Conservation (phyloP, 2,888 invertebrate species). For the Myathropa florea region DNA sequence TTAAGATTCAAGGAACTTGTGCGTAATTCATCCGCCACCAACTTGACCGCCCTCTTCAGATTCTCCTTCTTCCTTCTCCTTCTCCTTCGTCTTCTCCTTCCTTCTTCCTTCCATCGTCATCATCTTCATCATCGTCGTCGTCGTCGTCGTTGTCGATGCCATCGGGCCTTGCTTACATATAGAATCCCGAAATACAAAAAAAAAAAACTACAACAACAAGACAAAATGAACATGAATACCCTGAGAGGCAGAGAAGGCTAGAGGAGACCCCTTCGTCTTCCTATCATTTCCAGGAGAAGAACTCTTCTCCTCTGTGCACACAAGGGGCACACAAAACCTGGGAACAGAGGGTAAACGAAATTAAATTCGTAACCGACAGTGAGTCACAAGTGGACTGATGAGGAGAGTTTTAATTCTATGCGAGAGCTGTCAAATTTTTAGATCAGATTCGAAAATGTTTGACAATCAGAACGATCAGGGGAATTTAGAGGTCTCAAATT, state of each 20-base stretch:
- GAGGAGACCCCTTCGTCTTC: slow-evolving; percentile 7
- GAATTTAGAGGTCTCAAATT: too few relatives aligned
- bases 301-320: not conserved
- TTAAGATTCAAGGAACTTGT: slow-evolving; percentile 71
- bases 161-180: not conserved
- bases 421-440: not conserved
- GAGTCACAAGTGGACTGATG: not conserved
- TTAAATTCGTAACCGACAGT: slow-evolving; percentile 33
- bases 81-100: too few relatives aligned
- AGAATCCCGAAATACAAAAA: not conserved
- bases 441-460: too few relatives aligned
- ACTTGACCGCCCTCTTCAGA: slow-evolving; percentile 60
- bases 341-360: slow-evolving; percentile 10
- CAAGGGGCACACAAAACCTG: not conserved
- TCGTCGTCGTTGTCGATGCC: not conserved
- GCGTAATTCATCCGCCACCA: slow-evolving; percentile 70
- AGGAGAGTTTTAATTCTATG: not conserved
- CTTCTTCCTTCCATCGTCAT: not conserved
- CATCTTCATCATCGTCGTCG: not conserved
- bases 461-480: too few relatives aligned
- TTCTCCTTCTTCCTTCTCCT: not conserved
- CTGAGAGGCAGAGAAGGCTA: not conserved
- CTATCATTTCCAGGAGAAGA: slow-evolving; percentile 34
- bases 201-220: not conserved
- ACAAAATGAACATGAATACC: not conserved